These are phyloP conservation scores for Idaea biselata DNA, from an alignment of 2,888 invertebrate genomes.

Conservation along the genomic window DNA sequence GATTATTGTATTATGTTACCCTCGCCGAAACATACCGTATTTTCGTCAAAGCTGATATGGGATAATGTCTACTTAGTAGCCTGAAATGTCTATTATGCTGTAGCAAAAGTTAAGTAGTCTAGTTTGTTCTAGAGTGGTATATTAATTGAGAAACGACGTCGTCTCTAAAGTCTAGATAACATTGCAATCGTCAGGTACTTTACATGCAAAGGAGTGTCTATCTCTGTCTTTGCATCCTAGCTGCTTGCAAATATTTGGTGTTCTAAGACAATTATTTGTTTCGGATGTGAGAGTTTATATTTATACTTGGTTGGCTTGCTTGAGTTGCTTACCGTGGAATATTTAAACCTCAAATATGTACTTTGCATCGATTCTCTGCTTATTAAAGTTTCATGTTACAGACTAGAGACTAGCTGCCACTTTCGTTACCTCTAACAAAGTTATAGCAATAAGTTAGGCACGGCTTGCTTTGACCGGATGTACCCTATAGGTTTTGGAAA, in stretches of 20 bases:
- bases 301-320: slow-evolving; percentile 23
- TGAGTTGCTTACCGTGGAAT: slow-evolving; percentile 22
- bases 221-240: slow-evolving; percentile 20
- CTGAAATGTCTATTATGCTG: no score
- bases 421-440: no score
- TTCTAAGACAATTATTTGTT: slow-evolving; percentile 28
- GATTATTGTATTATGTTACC: background rate
- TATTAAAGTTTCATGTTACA: slow-evolving; percentile 4
- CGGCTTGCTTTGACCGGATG: no score
- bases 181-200: slow-evolving; percentile 21
- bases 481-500: no score
- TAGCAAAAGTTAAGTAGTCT: no score
- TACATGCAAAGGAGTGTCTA: slow-evolving; percentile 26
- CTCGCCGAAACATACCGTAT: background rate
- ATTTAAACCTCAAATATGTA: slow-evolving; percentile 24
- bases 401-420: background rate
- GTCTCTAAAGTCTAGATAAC: slow-evolving; percentile 2
- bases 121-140: no score
- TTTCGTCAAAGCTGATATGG: no score
- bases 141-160: slow-evolving; percentile 9
- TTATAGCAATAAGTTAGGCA: no score
- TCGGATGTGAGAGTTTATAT: slow-evolving; percentile 24
- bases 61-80: no score
- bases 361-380: slow-evolving; percentile 17
- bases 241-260: slow-evolving; percentile 24